Conservation (phyloP, 2,797 vertebrate genomes). For the Tangara arthus region DNA sequence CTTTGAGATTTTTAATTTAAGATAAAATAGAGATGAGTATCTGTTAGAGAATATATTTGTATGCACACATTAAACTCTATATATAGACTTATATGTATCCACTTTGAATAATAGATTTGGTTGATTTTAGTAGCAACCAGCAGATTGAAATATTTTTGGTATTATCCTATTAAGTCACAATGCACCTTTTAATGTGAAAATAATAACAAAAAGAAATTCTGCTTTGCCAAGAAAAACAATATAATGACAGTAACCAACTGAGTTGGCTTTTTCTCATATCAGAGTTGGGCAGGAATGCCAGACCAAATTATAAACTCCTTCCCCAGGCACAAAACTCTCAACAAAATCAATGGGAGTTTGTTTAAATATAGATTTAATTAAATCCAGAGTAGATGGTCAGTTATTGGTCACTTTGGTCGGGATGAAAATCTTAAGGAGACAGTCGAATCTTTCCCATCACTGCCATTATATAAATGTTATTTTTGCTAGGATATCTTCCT, state of each 20-base stretch:
- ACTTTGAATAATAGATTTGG: neutral
- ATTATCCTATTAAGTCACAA: neutral
- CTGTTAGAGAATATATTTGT: neutral
- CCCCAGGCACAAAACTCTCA: constrained; percentile 9
- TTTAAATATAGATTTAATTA: constrained; percentile 59
- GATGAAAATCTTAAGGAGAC: constrained; percentile 7
- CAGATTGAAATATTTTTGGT: neutral
- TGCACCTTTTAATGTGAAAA: constrained; percentile 26
- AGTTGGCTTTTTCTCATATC: constrained; percentile 26
- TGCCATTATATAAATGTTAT: constrained; percentile 70
- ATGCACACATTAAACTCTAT: neutral
- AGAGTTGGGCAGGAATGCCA: neutral
- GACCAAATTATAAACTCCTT: constrained; percentile 6
- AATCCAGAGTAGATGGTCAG: neutral
- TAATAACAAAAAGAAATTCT: constrained; percentile 28
- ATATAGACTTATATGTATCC: neutral
- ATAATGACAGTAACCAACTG: neutral
- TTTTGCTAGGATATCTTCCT: constrained; percentile 65
- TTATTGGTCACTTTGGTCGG: neutral
- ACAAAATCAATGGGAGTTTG: constrained; percentile 15
- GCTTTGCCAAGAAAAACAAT: constrained; percentile 30
- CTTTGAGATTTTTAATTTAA: constrained; percentile 22
- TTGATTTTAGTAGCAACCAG: neutral
- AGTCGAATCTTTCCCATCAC: constrained; percentile 14
- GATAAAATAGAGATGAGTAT: neutral